A percentile compares a stretch with the other conserved stretches of the same genome.
These are phyloP conservation scores for Drosophila pandora DNA, from an alignment of 1,140 invertebrate species.

Conservation along the genomic window DNA sequence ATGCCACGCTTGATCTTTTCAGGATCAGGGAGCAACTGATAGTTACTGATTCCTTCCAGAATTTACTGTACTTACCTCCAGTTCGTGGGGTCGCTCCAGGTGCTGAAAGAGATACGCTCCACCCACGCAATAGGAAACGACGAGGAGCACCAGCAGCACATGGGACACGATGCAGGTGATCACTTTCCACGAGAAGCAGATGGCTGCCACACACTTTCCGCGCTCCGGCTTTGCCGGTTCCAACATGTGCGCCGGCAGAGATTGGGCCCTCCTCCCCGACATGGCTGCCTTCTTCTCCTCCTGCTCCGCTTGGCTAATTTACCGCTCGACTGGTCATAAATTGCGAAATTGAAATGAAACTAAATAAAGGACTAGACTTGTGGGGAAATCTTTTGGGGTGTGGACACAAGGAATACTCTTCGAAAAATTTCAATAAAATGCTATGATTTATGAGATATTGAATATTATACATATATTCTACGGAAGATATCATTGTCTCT, in stretches of 20 bases:
- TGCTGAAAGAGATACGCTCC: constrained; percentile 93
- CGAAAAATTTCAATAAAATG: background rate
- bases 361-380: constrained; percentile 39
- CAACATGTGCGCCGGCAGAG: constrained; percentile 74
- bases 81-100: constrained; percentile 91
- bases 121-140: constrained; percentile 93
- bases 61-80: constrained; percentile 85
- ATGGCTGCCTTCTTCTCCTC: constrained; percentile 45
- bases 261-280: constrained; percentile 77
- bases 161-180: constrained; percentile 94
- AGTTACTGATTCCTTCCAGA: background rate
- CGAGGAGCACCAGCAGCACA: constrained; percentile 92
- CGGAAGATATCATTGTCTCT: too few relatives aligned
- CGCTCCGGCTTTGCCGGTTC: constrained; percentile 73
- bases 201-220: constrained; percentile 84
- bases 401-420: constrained; percentile 9
- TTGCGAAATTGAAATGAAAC: constrained; percentile 50
- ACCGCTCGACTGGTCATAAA: constrained; percentile 56
- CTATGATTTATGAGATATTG: background rate
- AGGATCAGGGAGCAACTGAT: background rate
- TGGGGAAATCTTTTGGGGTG: background rate
- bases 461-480: background rate
- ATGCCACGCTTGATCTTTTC: constrained; percentile 91
- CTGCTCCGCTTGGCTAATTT: constrained; percentile 41
- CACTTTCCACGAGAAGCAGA: constrained; percentile 89